These are phyloP conservation scores for Sogatella furcifera DNA, from an alignment of 1,140 invertebrate genomes.

Conservation along the genomic window DNA sequence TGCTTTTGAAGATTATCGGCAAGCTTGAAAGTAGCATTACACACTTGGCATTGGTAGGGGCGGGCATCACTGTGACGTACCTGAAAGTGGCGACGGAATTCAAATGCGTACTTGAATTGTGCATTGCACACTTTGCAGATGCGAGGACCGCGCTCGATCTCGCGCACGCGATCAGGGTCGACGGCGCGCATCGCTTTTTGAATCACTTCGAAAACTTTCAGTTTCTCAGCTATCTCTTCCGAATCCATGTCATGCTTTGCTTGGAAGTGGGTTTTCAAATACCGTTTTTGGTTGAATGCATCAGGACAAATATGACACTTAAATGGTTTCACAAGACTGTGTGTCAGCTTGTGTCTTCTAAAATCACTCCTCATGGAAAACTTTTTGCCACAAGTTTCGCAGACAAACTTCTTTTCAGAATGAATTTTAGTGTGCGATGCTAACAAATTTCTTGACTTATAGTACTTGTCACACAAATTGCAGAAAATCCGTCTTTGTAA, in stretches of 20 bases:
- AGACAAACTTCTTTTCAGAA: constrained; percentile 41
- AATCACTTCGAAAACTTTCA: no score
- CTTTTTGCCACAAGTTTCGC: constrained; percentile 38
- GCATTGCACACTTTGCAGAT: no score
- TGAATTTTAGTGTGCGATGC: constrained; percentile 9
- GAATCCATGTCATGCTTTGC: no score
- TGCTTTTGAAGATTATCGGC: constrained; percentile 50
- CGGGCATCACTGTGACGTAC: constrained; percentile 49
- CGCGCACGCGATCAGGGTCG: no score
- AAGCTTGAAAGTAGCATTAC: constrained; percentile 43
- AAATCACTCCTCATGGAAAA: constrained; percentile 36
- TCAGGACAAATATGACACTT: constrained; percentile 45
- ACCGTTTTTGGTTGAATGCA: constrained; percentile 33
- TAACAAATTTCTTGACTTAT: constrained; percentile 15
- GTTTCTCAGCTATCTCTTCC: no score
- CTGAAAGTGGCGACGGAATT: constrained; percentile 39
- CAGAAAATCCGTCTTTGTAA: constrained; percentile 21
- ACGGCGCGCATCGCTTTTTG: no score
- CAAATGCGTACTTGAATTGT: constrained; percentile 33
- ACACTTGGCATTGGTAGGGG: constrained; percentile 49
- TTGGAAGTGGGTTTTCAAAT: no score
- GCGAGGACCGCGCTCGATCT: no score
- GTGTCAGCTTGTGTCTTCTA: constrained; percentile 42
- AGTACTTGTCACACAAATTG: constrained; percentile 38
- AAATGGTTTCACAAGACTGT: constrained; percentile 48